Conservation (phyloP, 1,140 invertebrate species). For the Nomia melanderi region DNA sequence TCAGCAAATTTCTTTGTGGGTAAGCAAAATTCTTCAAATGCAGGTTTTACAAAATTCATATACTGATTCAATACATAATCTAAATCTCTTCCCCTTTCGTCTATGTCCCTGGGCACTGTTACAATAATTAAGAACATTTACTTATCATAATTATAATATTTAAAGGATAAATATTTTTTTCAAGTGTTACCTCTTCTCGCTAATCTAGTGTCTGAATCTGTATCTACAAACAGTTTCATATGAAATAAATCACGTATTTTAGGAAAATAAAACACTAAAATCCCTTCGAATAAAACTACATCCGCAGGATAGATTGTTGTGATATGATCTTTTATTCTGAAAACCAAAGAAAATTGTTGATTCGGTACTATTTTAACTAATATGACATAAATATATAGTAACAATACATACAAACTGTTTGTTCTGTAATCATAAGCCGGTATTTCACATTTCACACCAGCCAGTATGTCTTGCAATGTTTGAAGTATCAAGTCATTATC, state of each 20-base stretch:
- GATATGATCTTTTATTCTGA: slow-evolving; percentile 86
- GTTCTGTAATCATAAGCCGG: slow-evolving; percentile 95
- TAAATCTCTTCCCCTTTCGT: slow-evolving; percentile 95
- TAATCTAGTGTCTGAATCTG: slow-evolving; percentile 97
- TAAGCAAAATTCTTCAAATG: slow-evolving; percentile 99
- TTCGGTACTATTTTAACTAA: neutral
- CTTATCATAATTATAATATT: neutral
- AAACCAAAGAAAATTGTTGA: slow-evolving; percentile 39
- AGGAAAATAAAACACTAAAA: slow-evolving; percentile 98
- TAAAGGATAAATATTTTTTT: neutral
- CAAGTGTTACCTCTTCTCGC: slow-evolving; percentile 91
- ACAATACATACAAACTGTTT: slow-evolving; percentile 88
- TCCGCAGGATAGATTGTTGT: slow-evolving; percentile 97
- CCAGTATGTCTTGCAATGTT: slow-evolving; percentile 90
- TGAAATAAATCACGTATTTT: slow-evolving; percentile 97
- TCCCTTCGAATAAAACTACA: slow-evolving; percentile 98
- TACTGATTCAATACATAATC: slow-evolving; percentile 98
- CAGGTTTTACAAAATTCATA: slow-evolving; percentile 98
- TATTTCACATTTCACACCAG: slow-evolving; percentile 92
- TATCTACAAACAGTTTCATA: slow-evolving; percentile 99
- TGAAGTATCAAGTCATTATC: slow-evolving; percentile 91
- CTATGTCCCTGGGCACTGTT: slow-evolving; percentile 95
- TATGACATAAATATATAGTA: neutral
- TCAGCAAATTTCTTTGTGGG: slow-evolving; percentile 99
- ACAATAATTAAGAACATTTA: slow-evolving; percentile 42